phyloP scores from a whole-genome alignment of 2,113 vertebrate genomes.

The Stomatorhinus ivindoensis region DNA sequence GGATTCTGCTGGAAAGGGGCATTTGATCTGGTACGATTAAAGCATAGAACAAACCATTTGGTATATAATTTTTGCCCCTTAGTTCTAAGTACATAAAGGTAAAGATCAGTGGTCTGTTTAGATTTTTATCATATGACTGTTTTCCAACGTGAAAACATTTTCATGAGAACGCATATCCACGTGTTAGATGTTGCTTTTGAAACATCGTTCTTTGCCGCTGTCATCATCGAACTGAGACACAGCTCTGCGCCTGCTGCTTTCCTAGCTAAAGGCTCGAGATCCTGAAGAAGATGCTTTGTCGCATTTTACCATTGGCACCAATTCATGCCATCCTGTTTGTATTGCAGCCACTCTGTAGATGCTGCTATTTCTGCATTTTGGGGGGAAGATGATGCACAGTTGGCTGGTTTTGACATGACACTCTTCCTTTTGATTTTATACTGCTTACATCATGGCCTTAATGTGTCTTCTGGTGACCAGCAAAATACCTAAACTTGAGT shows the following conservation, averaged over 20 bases:
- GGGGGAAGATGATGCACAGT: neutral
- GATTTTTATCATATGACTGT: neutral
- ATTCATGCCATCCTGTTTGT: neutral
- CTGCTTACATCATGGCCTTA: conserved; percentile 15
- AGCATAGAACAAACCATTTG: neutral
- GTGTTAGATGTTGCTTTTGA: neutral
- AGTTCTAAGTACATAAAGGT: neutral
- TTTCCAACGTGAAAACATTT: neutral
- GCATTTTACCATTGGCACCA: neutral
- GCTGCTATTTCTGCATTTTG: conserved; percentile 9
- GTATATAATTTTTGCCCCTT: conserved; percentile 9
- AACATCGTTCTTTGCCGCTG: neutral
- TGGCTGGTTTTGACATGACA: neutral
- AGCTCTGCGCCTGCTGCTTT: neutral
- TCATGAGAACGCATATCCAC: neutral
- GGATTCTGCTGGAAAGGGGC: conserved; percentile 4
- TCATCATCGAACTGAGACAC: neutral
- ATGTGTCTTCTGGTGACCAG: conserved; percentile 1
- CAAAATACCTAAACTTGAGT: neutral
- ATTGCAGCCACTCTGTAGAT: neutral
- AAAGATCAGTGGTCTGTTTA: neutral
- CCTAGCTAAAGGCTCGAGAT: conserved; percentile 12
- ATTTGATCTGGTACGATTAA: neutral
- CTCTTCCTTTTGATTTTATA: neutral
- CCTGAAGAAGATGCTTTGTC: neutral